Conservation (phyloP, 2,797 vertebrate genomes). For the Poecilia velifera region DNA sequence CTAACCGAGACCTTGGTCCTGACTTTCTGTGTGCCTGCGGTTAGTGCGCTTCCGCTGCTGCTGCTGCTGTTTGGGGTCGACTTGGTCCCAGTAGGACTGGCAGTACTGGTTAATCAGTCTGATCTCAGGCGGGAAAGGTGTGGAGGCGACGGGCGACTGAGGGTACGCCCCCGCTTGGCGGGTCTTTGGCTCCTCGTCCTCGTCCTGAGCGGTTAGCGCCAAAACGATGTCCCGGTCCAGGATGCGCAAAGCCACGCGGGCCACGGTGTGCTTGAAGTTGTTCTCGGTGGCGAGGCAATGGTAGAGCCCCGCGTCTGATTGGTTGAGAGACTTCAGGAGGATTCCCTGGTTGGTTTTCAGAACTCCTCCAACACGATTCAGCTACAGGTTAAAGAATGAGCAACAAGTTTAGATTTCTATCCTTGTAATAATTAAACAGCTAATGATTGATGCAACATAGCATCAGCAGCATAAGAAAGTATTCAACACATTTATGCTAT, state of each 20-base stretch:
- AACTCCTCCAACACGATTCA: conserved; percentile 75
- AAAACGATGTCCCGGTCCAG: conserved; percentile 84
- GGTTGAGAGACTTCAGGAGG: conserved; percentile 82
- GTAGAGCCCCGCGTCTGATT: conserved; percentile 82
- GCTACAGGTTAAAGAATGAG: conserved; percentile 56
- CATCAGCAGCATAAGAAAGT: neutral
- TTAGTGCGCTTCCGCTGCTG: conserved; percentile 78
- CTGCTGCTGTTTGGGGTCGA: conserved; percentile 70
- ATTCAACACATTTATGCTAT: too few species aligned
- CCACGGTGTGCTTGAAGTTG: conserved; percentile 86
- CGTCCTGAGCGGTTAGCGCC: conserved; percentile 80
- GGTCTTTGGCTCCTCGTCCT: conserved; percentile 63
- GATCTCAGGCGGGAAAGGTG: conserved; percentile 79
- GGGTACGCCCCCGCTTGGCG: conserved; percentile 34
- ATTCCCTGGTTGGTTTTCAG: conserved; percentile 83
- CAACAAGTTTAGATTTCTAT: neutral
- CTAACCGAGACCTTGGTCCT: conserved; percentile 77
- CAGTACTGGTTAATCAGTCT: conserved; percentile 86
- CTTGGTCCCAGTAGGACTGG: conserved; percentile 84
- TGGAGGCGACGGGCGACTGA: conserved; percentile 43
- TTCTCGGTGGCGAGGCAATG: conserved; percentile 86
- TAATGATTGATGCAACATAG: neutral
- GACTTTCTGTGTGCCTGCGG: conserved; percentile 78
- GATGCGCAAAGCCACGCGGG: conserved; percentile 80
- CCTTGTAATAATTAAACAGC: neutral